Evolutionary conservation across 53 echinoderm and acorn worm species (phyloP), one percentile per base, ranked within the genome.

Genomic region (Patiria pectinifera): DNA sequence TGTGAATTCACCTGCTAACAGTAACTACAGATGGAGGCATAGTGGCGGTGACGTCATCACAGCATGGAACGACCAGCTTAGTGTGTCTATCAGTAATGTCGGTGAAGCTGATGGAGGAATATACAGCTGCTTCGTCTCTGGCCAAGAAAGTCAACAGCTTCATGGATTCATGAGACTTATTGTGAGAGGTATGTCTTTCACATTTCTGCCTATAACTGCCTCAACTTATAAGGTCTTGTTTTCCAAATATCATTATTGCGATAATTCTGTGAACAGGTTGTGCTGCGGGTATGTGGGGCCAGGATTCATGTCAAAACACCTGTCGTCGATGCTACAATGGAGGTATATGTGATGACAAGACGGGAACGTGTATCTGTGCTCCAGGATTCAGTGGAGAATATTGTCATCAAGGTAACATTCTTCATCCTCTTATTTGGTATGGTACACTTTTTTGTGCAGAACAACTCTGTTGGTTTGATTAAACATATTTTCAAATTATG

Each of bases 381-480:
- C 95, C 96, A 19, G 96, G 96, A 24, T 96, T 96, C 85, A 85
- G 80, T 26, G 96, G 96, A 10, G 71, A 72, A 16, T 78, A 93
- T 72, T 96, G 96, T 25, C 62, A 93, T 62, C 53, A 83, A 91
- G 82, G 96, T 96, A n/a, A 14, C n/a, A n/a, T 45, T 11, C 1
- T 4, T 49, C 49, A 6, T 49, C n/a, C n/a, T n/a, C n/a, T n/a
- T n/a, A n/a, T n/a, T n/a, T n/a, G n/a, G n/a, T n/a, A n/a, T n/a
- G n/a, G 2, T 35, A n/a, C 3, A 72, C 2, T n/a, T n/a, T n/a
- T n/a, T n/a, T n/a, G n/a, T n/a, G n/a, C n/a, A n/a, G n/a, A n/a
- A n/a, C n/a, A n/a, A n/a, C n/a, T n/a, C n/a, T n/a, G n/a, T n/a
- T n/a, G n/a, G n/a, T n/a, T n/a, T n/a, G n/a, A n/a, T n/a, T n/a